Evolutionary conservation across 2,797 vertebrate genomes (phyloP).

Genomic region (Pipistrellus kuhlii): DNA sequence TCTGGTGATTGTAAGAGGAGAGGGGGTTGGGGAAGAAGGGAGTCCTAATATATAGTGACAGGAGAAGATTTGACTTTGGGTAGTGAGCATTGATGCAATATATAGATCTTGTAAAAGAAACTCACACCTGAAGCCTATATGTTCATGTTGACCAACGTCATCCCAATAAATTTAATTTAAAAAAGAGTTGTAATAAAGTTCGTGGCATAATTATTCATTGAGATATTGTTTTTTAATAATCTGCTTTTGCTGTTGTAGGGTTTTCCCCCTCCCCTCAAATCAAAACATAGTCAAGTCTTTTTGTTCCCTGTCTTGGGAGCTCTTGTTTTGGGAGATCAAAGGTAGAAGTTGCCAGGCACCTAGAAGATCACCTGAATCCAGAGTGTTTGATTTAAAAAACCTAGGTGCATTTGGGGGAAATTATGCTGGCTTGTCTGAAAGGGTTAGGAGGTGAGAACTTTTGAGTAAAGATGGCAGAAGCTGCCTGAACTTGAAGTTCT

Average conservation of each 20-base stretch:
- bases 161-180: too few species aligned
- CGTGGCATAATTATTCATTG: background rate
- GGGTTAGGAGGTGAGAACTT: slow-evolving; percentile 13
- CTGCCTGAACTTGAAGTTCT: slow-evolving; percentile 16
- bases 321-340: slow-evolving; percentile 17
- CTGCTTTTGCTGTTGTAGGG: background rate
- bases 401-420: background rate
- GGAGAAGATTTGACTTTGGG: too few species aligned
- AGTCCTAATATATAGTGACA: too few species aligned
- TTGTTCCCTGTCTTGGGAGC: background rate
- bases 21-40: too few species aligned
- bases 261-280: background rate
- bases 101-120: too few species aligned
- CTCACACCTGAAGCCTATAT: too few species aligned
- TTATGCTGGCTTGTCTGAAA: background rate
- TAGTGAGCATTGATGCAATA: too few species aligned
- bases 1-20: too few species aligned
- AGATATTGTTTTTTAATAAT: slow-evolving; percentile 34
- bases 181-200: slow-evolving; percentile 18
- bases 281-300: background rate
- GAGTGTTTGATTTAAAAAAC: slow-evolving; percentile 61
- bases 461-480: slow-evolving; percentile 36
- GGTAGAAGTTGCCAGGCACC: background rate
- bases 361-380: background rate
- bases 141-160: too few species aligned